Percentiles rank a stretch among this genome's conserved stretches.
Conservation (phyloP, 2,113 vertebrate species). For the Spea multiplicata region DNA sequence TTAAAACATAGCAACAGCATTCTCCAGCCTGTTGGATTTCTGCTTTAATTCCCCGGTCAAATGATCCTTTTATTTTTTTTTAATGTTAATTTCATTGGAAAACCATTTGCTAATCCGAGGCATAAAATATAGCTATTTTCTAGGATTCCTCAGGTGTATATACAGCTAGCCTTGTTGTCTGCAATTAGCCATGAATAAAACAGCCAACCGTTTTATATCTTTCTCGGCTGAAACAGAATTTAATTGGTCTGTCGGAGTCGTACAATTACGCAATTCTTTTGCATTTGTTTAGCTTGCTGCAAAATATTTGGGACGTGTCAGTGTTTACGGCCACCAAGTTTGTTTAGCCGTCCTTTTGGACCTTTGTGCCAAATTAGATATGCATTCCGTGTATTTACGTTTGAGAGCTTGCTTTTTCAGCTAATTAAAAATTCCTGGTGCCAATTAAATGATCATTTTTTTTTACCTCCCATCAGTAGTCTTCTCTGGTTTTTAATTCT, state of each 20-base stretch:
- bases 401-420: constrained; percentile 22
- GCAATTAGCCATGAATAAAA: constrained; percentile 7
- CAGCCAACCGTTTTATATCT: constrained; percentile 12
- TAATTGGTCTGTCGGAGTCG: constrained; percentile 37
- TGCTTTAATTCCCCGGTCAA: neutral
- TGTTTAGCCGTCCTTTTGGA: constrained; percentile 40
- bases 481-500: constrained; percentile 32
- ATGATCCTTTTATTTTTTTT: neutral
- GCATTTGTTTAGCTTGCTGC: constrained; percentile 37
- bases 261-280: constrained; percentile 41
- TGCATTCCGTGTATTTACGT: constrained; percentile 31
- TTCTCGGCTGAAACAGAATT: constrained; percentile 1
- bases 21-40: constrained; percentile 7
- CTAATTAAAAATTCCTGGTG: constrained; percentile 43
- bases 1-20: neutral
- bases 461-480: constrained; percentile 23
- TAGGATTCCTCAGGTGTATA: constrained; percentile 33
- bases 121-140: constrained; percentile 33
- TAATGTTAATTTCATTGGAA: constrained; percentile 12
- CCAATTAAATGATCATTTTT: constrained; percentile 41
- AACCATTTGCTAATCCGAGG: constrained; percentile 36
- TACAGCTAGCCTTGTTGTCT: constrained; percentile 11
- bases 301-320: constrained; percentile 41
- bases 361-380: constrained; percentile 35
- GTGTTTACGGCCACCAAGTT: constrained; percentile 35